Base-by-base conservation (phyloP, 2,113 vertebrate species). In the Tragelaphus buxtoni region DNA sequence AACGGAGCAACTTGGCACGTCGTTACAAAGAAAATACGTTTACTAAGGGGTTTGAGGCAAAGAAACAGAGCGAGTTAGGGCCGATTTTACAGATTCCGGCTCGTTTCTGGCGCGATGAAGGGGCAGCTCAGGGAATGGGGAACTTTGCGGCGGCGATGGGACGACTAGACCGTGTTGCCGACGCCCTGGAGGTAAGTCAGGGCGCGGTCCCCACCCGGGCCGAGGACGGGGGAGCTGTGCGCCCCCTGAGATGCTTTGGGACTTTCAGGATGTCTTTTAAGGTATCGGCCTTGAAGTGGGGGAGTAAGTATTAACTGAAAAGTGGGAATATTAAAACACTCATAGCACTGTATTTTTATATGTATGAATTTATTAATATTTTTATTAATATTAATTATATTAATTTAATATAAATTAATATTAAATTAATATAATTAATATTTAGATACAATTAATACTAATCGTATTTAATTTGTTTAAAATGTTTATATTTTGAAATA, bases 111-210 rank as follows among this genome's bases (percentile, higher is more conserved):
- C 8, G 3, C 45, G 7, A 13, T 47, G 39, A 42, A 45, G 7
- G 35, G 11, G 17, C 53, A 45, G 53, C 22, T 77, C 87, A 26
- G 28, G 45, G 20, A n/a, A 26, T 0, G 10, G 13, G 30, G 55
- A 10, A 17, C 8, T 69, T 69, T n/a, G 74, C 14, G 14, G 4
- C 55, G 5, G 32, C 5, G 1, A 9, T 3, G 9, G 16, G 45
- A 14, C 10, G 10, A 2, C 14, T 8, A 42, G 55, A 79, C 13
- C 7, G 10, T 3, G 20, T 1, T 56, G 72, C 30, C 6, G 30
- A 28, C 30, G 0, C 30, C 42, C 7, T 49, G 9, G 42, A n/a
- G 47, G 32, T n/a, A 26, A 26, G 10, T 13, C 2, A 1, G 32
- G 5, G 45, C 3, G 6, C 22, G 2, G 76, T n/a, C 88, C 26